Conservation (phyloP, 2,113 vertebrate genomes). For the Bubalus kerabau region DNA sequence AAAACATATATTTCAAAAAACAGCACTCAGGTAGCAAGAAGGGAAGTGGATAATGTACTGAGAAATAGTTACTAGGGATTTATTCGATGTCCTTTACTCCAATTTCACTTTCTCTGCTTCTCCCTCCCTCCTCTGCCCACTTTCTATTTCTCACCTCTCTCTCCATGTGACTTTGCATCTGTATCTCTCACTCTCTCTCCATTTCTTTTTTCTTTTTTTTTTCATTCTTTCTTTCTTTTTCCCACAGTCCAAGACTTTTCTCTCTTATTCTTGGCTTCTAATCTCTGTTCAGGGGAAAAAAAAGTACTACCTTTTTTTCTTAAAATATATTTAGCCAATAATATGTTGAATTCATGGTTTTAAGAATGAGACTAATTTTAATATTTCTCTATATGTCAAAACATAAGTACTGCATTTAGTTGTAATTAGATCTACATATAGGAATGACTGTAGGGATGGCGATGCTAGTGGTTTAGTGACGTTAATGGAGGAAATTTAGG, state of each 20-base stretch:
- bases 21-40: background rate
- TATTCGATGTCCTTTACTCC: no score
- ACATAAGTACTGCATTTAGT: background rate
- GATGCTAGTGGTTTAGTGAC: background rate
- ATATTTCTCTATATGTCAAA: background rate
- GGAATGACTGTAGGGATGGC: background rate
- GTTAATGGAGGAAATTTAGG: background rate
- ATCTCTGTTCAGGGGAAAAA: background rate
- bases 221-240: background rate
- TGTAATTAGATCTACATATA: background rate
- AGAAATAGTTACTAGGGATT: background rate
- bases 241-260: background rate
- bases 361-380: background rate
- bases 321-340: background rate
- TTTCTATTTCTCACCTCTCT: background rate
- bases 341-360: background rate
- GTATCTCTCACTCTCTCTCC: background rate
- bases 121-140: background rate
- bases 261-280: background rate
- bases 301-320: background rate
- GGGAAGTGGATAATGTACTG: background rate
- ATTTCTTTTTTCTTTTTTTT: background rate
- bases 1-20: background rate
- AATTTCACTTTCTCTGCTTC: background rate
- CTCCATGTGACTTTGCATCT: background rate